A percentile compares a stretch with the other conserved stretches of the same genome.
Conservation (phyloP, 2,797 vertebrate genomes). For the Sorex maritimensis region DNA sequence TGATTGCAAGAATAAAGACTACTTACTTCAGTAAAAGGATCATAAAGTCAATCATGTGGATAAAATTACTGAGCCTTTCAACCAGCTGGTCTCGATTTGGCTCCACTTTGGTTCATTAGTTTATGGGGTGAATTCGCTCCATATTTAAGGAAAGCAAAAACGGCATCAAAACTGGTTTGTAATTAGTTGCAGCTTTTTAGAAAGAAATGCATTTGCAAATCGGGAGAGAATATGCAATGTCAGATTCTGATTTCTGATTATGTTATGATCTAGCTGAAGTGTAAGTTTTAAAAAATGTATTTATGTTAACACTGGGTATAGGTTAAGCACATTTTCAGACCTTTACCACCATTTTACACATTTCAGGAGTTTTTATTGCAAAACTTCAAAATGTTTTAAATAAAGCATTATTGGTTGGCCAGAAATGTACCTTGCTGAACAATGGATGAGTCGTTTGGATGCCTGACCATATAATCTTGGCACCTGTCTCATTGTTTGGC, state of each 20-base stretch:
- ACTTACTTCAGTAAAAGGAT: conserved; percentile 96
- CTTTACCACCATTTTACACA: conserved; percentile 48
- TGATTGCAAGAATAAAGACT: conserved; percentile 97
- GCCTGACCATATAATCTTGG: conserved; percentile 71
- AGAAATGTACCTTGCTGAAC: conserved; percentile 72
- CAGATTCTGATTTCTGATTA: conserved; percentile 83
- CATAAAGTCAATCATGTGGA: conserved; percentile 99
- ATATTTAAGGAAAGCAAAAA: conserved; percentile 91
- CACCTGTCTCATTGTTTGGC: conserved; percentile 79
- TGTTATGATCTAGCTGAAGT: conserved; percentile 82
- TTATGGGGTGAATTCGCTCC: conserved; percentile 91
- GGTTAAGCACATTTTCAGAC: conserved; percentile 70
- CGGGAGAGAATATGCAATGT: conserved; percentile 73
- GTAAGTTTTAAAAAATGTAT: conserved; percentile 77
- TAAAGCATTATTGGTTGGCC: conserved; percentile 79
- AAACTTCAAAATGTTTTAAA: conserved; percentile 80
- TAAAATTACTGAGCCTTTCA: conserved; percentile 97
- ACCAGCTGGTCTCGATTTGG: conserved; percentile 95
- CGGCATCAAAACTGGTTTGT: conserved; percentile 90
- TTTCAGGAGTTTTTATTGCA: conserved; percentile 68
- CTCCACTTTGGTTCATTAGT: conserved; percentile 92
- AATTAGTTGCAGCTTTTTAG: conserved; percentile 91
- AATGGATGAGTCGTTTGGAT: conserved; percentile 82
- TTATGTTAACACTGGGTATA: conserved; percentile 73
- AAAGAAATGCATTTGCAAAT: conserved; percentile 87